These are phyloP conservation scores for Smithornis capensis DNA, from an alignment of 2,113 vertebrate species.

Conservation along the genomic window DNA sequence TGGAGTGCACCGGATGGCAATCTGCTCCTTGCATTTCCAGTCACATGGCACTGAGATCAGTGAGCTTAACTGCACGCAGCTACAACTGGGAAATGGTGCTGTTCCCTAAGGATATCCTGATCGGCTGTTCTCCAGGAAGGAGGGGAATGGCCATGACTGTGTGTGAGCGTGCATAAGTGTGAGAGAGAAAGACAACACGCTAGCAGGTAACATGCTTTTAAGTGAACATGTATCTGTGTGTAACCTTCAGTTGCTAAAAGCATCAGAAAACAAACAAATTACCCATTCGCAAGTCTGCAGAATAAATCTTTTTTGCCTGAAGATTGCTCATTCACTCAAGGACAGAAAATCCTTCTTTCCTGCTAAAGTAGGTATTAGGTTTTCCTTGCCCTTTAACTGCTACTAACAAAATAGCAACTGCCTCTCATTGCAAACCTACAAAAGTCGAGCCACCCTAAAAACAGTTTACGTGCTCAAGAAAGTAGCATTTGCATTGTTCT, in stretches of 20 bases:
- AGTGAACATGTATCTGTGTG: accelerated
- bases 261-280: neutral
- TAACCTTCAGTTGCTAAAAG: neutral
- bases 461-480: neutral
- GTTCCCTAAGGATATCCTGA: neutral
- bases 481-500: neutral
- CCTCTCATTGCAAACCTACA: neutral
- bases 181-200: neutral
- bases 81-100: neutral
- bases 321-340: neutral
- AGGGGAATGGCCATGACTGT: neutral
- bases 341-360: neutral
- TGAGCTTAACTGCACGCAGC: constrained; percentile 6
- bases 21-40: neutral
- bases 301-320: neutral
- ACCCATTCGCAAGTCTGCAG: neutral
- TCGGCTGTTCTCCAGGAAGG: neutral
- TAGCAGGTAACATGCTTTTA: neutral
- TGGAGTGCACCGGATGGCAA: neutral
- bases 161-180: neutral
- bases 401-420: neutral
- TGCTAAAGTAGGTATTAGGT: neutral
- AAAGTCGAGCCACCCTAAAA: neutral
- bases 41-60: neutral
- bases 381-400: neutral